Conservation (phyloP, 37 sponge, comb jelly and placozoan species). For the Aphrocallistes beatrix region DNA sequence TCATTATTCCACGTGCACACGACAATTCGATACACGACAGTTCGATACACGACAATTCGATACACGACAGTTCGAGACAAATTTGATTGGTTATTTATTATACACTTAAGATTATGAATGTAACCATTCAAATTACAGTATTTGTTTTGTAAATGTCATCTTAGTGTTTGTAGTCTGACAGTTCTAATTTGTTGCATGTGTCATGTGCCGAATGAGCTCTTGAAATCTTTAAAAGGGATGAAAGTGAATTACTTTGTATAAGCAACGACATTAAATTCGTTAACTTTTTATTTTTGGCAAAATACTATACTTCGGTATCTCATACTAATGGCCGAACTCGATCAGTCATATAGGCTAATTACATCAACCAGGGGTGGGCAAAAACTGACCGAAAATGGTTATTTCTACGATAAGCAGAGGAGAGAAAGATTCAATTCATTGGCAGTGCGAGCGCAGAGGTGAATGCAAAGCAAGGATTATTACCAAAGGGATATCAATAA, state of each 20-base stretch:
- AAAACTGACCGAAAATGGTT: not conserved
- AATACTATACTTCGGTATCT: not conserved
- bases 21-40: too few relatives aligned
- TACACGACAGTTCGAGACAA: not conserved
- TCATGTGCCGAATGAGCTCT: not conserved
- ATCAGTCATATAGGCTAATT: not conserved
- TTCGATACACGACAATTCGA: too few relatives aligned
- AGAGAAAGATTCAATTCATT: not conserved
- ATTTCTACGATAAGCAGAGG: not conserved
- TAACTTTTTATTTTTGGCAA: not conserved
- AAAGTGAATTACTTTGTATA: not conserved
- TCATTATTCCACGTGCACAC: too few relatives aligned
- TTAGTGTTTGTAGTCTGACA: not conserved
- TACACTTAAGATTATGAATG: not conserved
- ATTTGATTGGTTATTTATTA: not conserved
- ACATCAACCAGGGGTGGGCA: not conserved
- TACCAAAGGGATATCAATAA: too few relatives aligned
- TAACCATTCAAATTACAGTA: not conserved
- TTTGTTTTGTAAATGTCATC: not conserved
- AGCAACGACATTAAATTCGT: not conserved
- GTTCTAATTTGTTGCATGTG: not conserved
- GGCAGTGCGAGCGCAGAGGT: too few relatives aligned
- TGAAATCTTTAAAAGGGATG: not conserved
- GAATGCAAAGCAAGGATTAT: too few relatives aligned
- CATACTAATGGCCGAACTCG: not conserved